Evolutionary conservation across 2,888 invertebrate genomes (phyloP), one percentile per base, ranked within the genome.

Genomic region (Apoda limacodes): DNA sequence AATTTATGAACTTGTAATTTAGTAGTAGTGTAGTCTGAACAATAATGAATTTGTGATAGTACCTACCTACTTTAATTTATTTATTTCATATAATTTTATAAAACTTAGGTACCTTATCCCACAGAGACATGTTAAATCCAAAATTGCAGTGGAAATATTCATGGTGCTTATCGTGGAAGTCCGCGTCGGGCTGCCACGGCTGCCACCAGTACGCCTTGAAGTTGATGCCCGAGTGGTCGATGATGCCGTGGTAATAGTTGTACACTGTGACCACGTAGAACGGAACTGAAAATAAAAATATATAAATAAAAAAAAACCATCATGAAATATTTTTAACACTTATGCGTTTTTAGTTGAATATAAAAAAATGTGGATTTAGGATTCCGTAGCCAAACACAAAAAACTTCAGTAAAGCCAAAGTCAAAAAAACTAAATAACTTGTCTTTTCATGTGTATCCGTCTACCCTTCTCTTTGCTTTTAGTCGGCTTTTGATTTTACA

Each of bases 81-180:
- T 32, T 40, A 34, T 34, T 34, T 40, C 35, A 28, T 27, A 32
- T 31, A 17, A 40, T 42, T 39, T 38, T 31, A 35, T 30, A 32
- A 13, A 7, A n/a, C 6, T 10, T 21, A 22, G 9, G 22, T 46
- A 88, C 87, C 71, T 75, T 85, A 56, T 90, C 90, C 87, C 89
- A 90, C 19, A 85, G 37, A 23, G 61, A 71, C 58, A 87, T 85
- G 52, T 90, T 90, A 54, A 90, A 89, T 1, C 87, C 88, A 46
- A 88, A 90, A 64, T 90, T 90, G 49, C 88, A 87, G 51, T 90
- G 89, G 68, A 88, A 89, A 64, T 88, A 89, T 66, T 89, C 88
- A 46, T 90, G 90, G 43, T 90, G 90, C 49, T 89, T 85, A 53
- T 90, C 90, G 45, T 90, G 90, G 66, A 89, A 90, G 37, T 86